Evolutionary conservation across 2,888 invertebrate genomes (phyloP).

Genomic region (Bellardia pandia): DNA sequence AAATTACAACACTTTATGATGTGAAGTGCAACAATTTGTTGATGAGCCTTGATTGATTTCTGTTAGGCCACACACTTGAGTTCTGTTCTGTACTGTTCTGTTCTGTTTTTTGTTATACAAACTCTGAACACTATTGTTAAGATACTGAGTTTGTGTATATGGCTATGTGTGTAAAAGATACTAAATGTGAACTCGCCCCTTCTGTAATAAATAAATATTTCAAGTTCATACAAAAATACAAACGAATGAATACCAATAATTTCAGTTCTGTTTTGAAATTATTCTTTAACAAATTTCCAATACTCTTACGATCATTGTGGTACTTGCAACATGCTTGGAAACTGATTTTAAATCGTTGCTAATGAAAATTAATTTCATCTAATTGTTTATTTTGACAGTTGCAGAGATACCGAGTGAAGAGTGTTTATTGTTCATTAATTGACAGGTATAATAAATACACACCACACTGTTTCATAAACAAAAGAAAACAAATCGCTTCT

Average conservation of each 20-base stretch:
- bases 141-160: not conserved
- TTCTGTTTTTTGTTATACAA: constrained; percentile 25
- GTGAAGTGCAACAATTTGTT: constrained; percentile 74
- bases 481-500: constrained; percentile 49
- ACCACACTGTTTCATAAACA: not conserved
- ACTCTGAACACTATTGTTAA: constrained; percentile 24
- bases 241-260: constrained; percentile 31
- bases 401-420: constrained; percentile 71
- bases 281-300: constrained; percentile 51
- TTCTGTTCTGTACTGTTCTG: constrained; percentile 67
- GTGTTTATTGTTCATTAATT: constrained; percentile 74
- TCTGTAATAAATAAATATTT: constrained; percentile 54
- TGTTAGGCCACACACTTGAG: constrained; percentile 80
- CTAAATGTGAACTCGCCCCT: constrained; percentile 63
- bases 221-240: constrained; percentile 46
- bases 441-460: constrained; percentile 71
- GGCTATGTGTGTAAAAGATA: constrained; percentile 24
- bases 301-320: constrained; percentile 3
- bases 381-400: constrained; percentile 81
- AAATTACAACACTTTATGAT: constrained; percentile 71
- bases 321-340: constrained; percentile 44
- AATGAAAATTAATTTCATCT: constrained; percentile 80
- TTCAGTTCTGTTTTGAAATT: constrained; percentile 45
- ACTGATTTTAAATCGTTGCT: constrained; percentile 78
- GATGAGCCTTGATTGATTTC: constrained; percentile 83